These are phyloP conservation scores for Aphrocallistes beatrix DNA, from an alignment of 37 sponge, comb jelly and placozoan genomes.

Conservation along the genomic window DNA sequence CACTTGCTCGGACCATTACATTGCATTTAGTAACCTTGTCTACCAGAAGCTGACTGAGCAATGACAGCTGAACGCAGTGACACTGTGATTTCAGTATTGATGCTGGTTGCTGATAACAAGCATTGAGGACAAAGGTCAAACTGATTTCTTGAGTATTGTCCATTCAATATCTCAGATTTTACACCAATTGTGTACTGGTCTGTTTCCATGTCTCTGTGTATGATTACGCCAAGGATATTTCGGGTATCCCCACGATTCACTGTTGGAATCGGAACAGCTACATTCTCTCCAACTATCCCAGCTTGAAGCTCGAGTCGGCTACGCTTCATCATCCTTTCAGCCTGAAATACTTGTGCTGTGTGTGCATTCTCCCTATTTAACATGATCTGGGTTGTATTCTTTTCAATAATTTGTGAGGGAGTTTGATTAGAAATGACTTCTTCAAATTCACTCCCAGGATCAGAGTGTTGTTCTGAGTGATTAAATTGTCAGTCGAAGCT, in stretches of 20 bases:
- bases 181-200: conserved; percentile 16
- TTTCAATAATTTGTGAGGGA: conserved; percentile 4
- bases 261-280: background rate
- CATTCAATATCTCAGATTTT: background rate
- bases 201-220: background rate
- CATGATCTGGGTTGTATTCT: background rate
- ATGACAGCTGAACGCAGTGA: conserved; percentile 12
- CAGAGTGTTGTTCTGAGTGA: background rate
- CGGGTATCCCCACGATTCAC: background rate
- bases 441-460: background rate
- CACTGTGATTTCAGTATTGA: background rate
- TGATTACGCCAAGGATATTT: conserved; percentile 11
- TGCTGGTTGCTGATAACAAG: background rate
- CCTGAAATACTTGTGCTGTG: conserved; percentile 11
- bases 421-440: conserved; percentile 11
- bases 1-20: too few relatives aligned
- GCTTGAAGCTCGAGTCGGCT: conserved; percentile 11
- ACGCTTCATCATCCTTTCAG: too few relatives aligned
- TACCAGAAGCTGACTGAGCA: conserved; percentile 15
- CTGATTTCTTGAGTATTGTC: background rate
- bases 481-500: too few relatives aligned
- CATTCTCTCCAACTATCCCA: background rate
- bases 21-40: too few relatives aligned
- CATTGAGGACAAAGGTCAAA: conserved; percentile 19
- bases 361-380: conserved; percentile 11